Evolutionary conservation across 2,113 vertebrate species (phyloP), one percentile per base, ranked within the genome.

Genomic region (Cyprinus carpio): DNA sequence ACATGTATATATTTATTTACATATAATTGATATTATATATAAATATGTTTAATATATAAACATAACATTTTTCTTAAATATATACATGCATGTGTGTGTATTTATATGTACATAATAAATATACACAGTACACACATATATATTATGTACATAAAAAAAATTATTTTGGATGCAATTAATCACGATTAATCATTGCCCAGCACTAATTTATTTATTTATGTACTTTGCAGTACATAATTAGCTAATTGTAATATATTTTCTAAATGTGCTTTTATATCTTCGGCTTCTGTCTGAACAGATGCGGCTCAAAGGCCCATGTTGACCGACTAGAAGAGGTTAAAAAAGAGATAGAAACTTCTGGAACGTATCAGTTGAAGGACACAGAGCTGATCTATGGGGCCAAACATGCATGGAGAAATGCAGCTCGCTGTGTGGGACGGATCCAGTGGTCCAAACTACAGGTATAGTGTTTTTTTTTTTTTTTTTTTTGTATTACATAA

Each of bases 361-460:
- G 95, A 64, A 97, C 96, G 0, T 99, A 99, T 92, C 97, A 98
- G 88, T 95, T 99, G 84, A 96, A 96, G 79, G 98, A 99, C 92
- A 99, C 96, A 0, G 98, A 99, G 91, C 93, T 99, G 11, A 99
- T 98, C 89, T 99, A 99, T 0, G 98, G 98, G 0, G 98, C 98
- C 85, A 99, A 99, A 87, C 97, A 99, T 0, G 98, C 97, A 88
- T 99, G 97, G 98, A 92, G 98, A 51, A 99, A 99, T 0, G 98
- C 98, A 0, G 93, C 98, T 6, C 96, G 98, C 10, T 99, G 98
- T 0, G 96, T 99, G 0, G 98, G 98, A 82, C 94, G 98, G 90
- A 99, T 99, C 89, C 98, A 99, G 93, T 99, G 98, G 98, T 99
- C 98, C 91, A 99, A 99, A 91, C 94, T 99, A 65, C 98, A 99